Conservation (phyloP, 2,888 invertebrate genomes). For the Tubulanus polymorphus region DNA sequence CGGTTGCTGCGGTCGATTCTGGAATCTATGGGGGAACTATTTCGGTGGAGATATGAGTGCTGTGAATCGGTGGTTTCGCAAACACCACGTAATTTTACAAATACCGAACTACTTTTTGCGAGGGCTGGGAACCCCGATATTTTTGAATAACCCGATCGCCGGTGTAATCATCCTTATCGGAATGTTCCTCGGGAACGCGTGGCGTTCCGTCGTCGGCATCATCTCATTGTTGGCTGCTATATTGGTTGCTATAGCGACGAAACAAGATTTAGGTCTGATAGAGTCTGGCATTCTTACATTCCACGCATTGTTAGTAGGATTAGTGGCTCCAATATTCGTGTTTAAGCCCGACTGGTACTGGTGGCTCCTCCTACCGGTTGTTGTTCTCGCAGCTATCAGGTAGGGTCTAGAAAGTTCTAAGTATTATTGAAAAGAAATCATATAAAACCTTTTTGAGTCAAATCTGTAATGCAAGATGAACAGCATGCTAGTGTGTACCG, state of each 20-base stretch:
- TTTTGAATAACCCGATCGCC: constrained; percentile 13
- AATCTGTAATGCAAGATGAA: too few relatives aligned
- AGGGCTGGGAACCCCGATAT: constrained; percentile 13
- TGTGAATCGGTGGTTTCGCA: constrained; percentile 7
- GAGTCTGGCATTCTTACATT: constrained; percentile 9
- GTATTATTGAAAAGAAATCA: too few relatives aligned
- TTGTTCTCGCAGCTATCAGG: too few relatives aligned
- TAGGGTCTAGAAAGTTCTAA: too few relatives aligned
- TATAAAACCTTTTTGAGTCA: too few relatives aligned
- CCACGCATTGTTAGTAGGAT: constrained; percentile 12
- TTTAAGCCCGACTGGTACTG: constrained; percentile 11
- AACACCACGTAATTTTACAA: constrained; percentile 9
- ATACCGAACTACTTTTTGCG: constrained; percentile 12
- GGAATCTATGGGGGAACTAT: too few relatives aligned
- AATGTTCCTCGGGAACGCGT: constrained; percentile 9
- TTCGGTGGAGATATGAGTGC: background rate
- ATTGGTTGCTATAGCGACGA: background rate
- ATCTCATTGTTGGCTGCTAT: constrained; percentile 7
- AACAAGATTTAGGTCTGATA: constrained; percentile 1
- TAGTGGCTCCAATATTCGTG: constrained; percentile 6
- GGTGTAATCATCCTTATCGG: constrained; percentile 10
- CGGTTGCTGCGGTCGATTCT: too few relatives aligned
- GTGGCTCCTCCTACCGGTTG: too few relatives aligned
- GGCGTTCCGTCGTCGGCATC: constrained; percentile 8
- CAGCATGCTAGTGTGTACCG: too few relatives aligned